phyloP scores from a whole-genome alignment of 2,113 vertebrate species.

The Panthera leo region DNA sequence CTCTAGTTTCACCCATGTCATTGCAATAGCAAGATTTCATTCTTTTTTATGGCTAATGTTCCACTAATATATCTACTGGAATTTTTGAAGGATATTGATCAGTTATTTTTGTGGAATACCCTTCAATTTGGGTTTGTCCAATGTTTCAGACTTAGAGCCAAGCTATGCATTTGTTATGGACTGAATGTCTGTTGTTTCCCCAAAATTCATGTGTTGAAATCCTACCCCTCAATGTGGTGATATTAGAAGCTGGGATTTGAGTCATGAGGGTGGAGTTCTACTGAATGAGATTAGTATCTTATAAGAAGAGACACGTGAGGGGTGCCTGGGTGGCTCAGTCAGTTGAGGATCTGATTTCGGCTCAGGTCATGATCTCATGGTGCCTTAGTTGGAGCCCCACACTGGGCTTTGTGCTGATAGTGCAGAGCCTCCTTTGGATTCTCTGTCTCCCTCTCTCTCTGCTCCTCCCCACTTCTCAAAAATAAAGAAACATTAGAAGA shows the following conservation, averaged over 20 bases:
- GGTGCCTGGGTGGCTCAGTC: no score
- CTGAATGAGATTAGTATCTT: not conserved
- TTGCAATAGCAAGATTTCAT: not conserved
- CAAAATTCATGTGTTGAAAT: not conserved
- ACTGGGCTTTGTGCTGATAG: no score
- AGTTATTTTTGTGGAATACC: not conserved
- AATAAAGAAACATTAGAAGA: no score
- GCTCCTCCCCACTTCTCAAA: no score
- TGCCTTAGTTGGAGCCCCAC: no score
- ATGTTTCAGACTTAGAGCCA: not conserved
- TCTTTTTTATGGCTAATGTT: not conserved
- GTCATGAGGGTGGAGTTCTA: not conserved
- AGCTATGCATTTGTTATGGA: not conserved
- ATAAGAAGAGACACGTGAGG: not conserved
- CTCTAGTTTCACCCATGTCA: not conserved
- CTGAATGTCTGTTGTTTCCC: not conserved
- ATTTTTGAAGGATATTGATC: not conserved
- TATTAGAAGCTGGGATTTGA: not conserved
- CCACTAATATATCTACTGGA: not conserved
- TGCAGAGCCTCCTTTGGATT: no score
- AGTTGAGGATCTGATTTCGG: no score
- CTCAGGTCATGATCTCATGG: no score
- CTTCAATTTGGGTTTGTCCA: not conserved
- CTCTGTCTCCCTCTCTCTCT: no score
- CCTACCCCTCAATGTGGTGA: not conserved